Base-by-base conservation (phyloP, 1,140 invertebrate genomes). In the Lepidurus couesii region DNA sequence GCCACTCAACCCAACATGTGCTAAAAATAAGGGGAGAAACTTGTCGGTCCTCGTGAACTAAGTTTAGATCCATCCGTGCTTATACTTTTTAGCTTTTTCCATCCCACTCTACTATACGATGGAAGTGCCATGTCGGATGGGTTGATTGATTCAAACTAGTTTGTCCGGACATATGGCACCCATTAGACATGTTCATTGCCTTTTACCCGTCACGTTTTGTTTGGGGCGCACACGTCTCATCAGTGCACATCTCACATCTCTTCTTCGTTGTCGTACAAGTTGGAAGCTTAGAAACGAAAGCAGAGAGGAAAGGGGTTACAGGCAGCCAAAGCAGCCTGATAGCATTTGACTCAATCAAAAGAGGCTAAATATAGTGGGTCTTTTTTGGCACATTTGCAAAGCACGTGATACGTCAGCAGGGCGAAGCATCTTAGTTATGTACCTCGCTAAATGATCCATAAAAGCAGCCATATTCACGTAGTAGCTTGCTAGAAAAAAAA, bases 1-100 rank as follows among this genome's bases (percentile, higher is more conserved):
- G 53, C 53, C 53, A 65, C 53, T 65, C 53, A 65, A 65, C 53
- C 53, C 53, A 65, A 65, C 53, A 65, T 65, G 53, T 65, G 53
- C 53, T 65, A 65, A 65, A 65, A 65, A 65, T 65, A 65, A 65
- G 53, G 53, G 53, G 53, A 24, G 53, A n/a, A 65, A 65, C 53
- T 65, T 65, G 53, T 65, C 53, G 16, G 53, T 65, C 53, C 53
- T 65, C 53, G n/a, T 21, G 53, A 65, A 21, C 53, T 65, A 65
- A 65, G 53, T 65, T 65, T 65, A 65, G 53, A 65, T 65, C 16
- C 53, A 65, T 65, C 53, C 53, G 16, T 65, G 53, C 53, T 13
- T 65, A 21, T 16, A 65, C 21, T 65, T 65, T 13, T 65, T 65
- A n/a, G 53, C 53, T 65, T 65, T 7, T 65, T 65, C 34, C 53